These are phyloP conservation scores for Petrophora chlorosata DNA, from an alignment of 2,888 invertebrate genomes.

Conservation along the genomic window DNA sequence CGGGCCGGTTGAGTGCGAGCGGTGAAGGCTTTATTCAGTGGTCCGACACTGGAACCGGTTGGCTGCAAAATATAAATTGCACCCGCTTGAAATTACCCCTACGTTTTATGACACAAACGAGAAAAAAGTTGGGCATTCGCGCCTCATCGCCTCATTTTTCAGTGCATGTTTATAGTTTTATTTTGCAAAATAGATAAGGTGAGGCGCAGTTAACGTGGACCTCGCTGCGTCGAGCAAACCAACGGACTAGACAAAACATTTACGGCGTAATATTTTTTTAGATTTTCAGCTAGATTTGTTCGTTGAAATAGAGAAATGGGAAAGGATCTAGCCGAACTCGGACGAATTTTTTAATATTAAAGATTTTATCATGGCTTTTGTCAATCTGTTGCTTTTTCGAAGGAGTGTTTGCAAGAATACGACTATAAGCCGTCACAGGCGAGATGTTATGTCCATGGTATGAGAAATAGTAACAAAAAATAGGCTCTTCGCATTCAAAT, in stretches of 20 bases:
- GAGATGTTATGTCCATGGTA: background rate
- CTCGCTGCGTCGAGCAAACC: constrained; percentile 5
- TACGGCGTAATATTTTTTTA: constrained; percentile 14
- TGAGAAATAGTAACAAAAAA: constrained; percentile 9
- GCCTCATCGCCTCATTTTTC: constrained; percentile 51
- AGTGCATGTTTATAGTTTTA: constrained; percentile 42
- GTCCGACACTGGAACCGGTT: constrained; percentile 54
- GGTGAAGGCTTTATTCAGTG: constrained; percentile 62
- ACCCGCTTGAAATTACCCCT: constrained; percentile 67
- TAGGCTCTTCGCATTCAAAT: constrained; percentile 20
- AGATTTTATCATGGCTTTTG: background rate
- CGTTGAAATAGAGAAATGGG: constrained; percentile 4
- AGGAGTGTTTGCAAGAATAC: background rate
- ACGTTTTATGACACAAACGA: constrained; percentile 67
- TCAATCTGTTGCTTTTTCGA: background rate
- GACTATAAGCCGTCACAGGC: background rate
- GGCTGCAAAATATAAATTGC: constrained; percentile 70
- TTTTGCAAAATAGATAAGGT: constrained; percentile 35
- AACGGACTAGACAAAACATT: constrained; percentile 19
- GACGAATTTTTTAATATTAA: background rate
- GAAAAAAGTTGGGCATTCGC: constrained; percentile 58
- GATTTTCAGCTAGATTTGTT: constrained; percentile 13
- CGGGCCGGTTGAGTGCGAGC: constrained; percentile 44
- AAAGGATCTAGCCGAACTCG: background rate
- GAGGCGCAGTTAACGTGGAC: constrained; percentile 26